Evolutionary conservation across 1,140 invertebrate genomes (phyloP), one percentile per base, ranked within the genome.

Genomic region (Zaprionus africanus): DNA sequence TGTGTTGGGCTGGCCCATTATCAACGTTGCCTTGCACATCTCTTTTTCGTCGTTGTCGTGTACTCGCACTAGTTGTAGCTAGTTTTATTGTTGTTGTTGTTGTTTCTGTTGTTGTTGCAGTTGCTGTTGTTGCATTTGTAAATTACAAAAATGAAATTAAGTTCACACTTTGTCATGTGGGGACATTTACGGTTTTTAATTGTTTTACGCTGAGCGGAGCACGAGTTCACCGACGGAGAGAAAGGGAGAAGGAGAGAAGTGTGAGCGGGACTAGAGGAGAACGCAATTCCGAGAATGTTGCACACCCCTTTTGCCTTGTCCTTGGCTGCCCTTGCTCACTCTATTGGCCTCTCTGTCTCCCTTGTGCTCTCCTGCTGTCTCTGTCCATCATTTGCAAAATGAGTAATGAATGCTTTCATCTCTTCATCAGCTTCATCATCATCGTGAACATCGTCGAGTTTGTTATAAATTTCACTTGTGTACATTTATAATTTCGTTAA

Each of bases 131-230:
- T 87, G 77, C 83, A 87, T 88, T 79, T 88, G 85, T 85, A 90
- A 90, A 88, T 90, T 90, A 82, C 85, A 90, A 90, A 88, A 88
- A 88, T 88, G 85, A 88, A 88, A 88, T 88, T 88, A 88, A 88
- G 85, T 88, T 88, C 85, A 88, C 85, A 88, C 85, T 90, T 90
- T 88, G 85, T 88, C 85, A 88, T 88, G 85, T 90, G 85, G 86
- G 85, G 85, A 88, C 85, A 88, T 90, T 88, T 88, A 90, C 76
- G 85, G 85, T 77, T 82, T 88, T 88, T 88, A 88, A 88, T 88
- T 88, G 85, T 88, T 88, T 85, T 70, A 79, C 74, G 74, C 71
- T 66, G 66, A 78, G 36, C 43, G 28, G 28, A 51, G n/a, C 17
- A 56, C n/a, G n/a, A 46, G 60, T 19, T 17, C n/a, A 38, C 5